Evolutionary conservation across 2,797 vertebrate species (phyloP), one percentile per base, ranked within the genome.

Genomic region (Percopsis omiscomaycus): DNA sequence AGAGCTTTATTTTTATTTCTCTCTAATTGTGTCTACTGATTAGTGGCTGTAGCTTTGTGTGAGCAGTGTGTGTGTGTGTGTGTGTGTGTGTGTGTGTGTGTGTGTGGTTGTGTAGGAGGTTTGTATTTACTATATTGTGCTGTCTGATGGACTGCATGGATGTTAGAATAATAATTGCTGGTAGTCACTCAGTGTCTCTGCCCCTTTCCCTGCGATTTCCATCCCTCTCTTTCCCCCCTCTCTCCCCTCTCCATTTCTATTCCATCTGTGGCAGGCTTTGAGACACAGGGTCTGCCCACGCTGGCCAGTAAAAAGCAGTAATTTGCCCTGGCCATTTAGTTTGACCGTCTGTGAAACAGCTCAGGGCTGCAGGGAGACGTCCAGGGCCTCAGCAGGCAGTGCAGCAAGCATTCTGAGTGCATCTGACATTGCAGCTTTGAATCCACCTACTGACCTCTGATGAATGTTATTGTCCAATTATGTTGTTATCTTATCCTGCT

Each of bases 211-310:
- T 56, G 14, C 16, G 6, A 60, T 12, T 58, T 45, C 16, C 45
- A 10, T 57, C 59, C 74, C 64, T 48, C 60, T 58, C 45, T 46
- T 22, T 29, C n/a, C 16, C 27, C 22, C 47, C 57, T 13, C 30
- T 37, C 54, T 8, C 13, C 8, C 6, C 30, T 12, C 10, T 8
- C 13, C 47, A 49, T 14, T n/a, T 52, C 32, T 57, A 37, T 61
- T 66, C 68, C 48, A 28, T 64, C 77, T 86, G 87, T 61, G 86
- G 87, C 74, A 50, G 59, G 62, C 78, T 85, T 73, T 76, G 78
- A 86, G 82, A 87, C 83, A 32, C 81, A 84, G 66, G 83, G 86
- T 86, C 86, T 87, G 15, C 66, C 86, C 89, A 68, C 88, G 85
- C 64, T 62, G 71, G 81, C 84, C 83, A 75, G 53, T 74, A 69